These are phyloP conservation scores for Lophotis ruficrista DNA, from an alignment of 2,113 vertebrate species.

Conservation along the genomic window DNA sequence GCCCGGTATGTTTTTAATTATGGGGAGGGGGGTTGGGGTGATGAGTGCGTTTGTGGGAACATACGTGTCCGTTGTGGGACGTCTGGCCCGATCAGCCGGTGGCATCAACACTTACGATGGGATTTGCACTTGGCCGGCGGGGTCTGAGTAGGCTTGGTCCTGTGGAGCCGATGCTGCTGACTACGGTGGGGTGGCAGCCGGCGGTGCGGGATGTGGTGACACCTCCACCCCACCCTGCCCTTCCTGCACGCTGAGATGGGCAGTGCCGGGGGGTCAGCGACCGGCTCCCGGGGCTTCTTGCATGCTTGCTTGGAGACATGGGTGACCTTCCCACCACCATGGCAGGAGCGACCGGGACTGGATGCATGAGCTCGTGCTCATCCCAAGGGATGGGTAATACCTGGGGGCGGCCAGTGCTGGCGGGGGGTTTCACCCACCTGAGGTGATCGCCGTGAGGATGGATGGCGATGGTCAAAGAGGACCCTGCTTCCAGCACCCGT, in stretches of 20 bases:
- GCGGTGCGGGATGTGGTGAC: not conserved
- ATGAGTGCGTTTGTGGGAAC: slow-evolving; percentile 31
- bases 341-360: not conserved
- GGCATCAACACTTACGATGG: accelerated
- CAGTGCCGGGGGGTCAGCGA: accelerated
- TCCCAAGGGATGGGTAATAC: not conserved
- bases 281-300: accelerated
- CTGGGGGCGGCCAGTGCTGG: not conserved
- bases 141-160: accelerated
- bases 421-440: accelerated
- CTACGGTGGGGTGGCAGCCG: accelerated
- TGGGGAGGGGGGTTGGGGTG: not conserved
- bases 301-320: accelerated
- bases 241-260: accelerated
- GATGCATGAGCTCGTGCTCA: not conserved
- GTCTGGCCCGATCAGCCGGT: not conserved
- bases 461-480: not conserved
- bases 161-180: accelerated
- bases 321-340: not conserved
- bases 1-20: slow-evolving; percentile 62
- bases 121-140: not conserved
- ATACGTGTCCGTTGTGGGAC: not conserved
- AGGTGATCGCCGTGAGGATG: accelerated
- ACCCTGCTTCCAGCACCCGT: accelerated
- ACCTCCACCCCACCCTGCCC: not conserved